These are phyloP conservation scores for Tachycineta bicolor DNA, from an alignment of 2,113 vertebrate genomes.

Conservation along the genomic window DNA sequence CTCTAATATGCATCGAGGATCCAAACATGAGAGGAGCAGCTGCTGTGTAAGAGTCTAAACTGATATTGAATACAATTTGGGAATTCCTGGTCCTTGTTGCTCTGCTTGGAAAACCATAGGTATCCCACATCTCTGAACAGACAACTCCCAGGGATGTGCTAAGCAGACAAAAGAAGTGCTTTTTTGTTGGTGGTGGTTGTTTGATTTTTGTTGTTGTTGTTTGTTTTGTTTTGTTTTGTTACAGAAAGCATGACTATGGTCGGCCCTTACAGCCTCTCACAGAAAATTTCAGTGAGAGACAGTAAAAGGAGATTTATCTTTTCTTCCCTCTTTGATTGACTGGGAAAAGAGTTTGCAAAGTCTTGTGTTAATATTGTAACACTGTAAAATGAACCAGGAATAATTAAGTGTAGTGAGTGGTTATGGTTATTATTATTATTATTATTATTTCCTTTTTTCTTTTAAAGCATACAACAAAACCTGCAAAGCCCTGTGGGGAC, in stretches of 20 bases:
- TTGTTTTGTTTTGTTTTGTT: neutral
- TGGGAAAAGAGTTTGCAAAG: neutral
- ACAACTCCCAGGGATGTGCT: neutral
- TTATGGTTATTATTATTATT: neutral
- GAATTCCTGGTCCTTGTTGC: conserved; percentile 23
- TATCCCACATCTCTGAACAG: neutral
- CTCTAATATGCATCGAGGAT: neutral
- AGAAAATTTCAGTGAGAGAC: neutral
- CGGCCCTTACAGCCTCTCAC: neutral
- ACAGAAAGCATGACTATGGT: neutral
- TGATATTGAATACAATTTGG: neutral
- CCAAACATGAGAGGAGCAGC: conserved; percentile 27
- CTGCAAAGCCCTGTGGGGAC: neutral
- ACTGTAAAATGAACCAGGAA: neutral
- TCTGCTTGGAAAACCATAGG: neutral
- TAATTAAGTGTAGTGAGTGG: neutral
- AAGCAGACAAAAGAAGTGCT: neutral
- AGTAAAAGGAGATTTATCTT: neutral
- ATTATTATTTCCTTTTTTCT: neutral
- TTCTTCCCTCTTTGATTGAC: neutral
- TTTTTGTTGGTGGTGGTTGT: no score
- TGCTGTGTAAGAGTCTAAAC: neutral
- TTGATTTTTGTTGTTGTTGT: no score
- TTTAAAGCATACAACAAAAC: neutral
- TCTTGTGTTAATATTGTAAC: neutral